A percentile compares a stretch with the other conserved stretches of the same genome.
These are phyloP conservation scores for Lineus longissimus DNA, from an alignment of 1,140 invertebrate species.

Conservation along the genomic window DNA sequence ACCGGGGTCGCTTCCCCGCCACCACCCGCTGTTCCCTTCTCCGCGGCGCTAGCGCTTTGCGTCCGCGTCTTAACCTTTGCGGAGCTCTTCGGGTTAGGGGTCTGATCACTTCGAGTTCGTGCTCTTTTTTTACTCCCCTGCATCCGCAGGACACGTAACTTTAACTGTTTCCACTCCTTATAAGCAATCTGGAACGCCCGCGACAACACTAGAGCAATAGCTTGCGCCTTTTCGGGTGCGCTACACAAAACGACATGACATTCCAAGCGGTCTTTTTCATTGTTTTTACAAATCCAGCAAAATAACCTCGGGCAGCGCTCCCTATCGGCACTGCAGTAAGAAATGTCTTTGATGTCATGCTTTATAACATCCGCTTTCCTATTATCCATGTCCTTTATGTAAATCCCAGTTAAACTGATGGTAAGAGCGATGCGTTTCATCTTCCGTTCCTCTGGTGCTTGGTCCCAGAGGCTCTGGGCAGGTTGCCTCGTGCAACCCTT, in stretches of 20 bases:
- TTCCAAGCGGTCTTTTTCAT: conserved; percentile 17
- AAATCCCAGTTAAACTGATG: conserved; percentile 24
- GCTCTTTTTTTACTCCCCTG: too few relatives aligned
- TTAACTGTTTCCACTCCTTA: conserved; percentile 29
- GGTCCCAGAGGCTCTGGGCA: conserved; percentile 35
- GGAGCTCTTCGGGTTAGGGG: too few relatives aligned
- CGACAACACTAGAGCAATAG: conserved; percentile 39
- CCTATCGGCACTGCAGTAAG: conserved; percentile 30
- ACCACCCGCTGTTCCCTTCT: too few relatives aligned
- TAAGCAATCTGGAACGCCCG: conserved; percentile 37
- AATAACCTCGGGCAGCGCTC: conserved; percentile 36
- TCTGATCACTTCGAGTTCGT: too few relatives aligned
- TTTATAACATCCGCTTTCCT: conserved; percentile 15
- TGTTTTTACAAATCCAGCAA: conserved; percentile 37
- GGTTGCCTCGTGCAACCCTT: conserved; percentile 27
- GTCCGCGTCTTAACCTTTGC: too few relatives aligned
- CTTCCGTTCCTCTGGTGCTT: conserved; percentile 22
- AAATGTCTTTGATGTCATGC: conserved; percentile 32
- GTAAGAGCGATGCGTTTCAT: conserved; percentile 26
- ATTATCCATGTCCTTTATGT: conserved; percentile 21
- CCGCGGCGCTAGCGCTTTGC: too few relatives aligned
- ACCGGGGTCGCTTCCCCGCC: too few relatives aligned
- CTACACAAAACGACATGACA: conserved; percentile 40
- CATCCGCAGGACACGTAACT: too few relatives aligned
- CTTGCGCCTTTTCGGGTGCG: conserved; percentile 31